Base-by-base conservation (phyloP, 2,888 invertebrate species). In the Aporophyla nigra region DNA sequence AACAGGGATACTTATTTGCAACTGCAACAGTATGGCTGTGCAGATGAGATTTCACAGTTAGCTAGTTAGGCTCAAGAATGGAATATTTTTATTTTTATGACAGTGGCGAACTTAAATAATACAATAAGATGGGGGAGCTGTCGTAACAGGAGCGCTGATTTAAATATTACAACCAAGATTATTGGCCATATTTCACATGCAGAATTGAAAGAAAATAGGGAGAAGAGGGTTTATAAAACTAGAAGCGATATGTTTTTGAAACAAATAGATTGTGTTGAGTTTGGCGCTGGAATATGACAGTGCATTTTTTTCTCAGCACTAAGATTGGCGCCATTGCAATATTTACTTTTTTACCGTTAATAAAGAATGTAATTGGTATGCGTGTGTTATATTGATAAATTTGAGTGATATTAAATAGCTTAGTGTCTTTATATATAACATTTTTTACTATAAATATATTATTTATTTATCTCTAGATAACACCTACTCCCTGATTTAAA, bases 1-100 rank as follows among this genome's bases (percentile, higher is more conserved):
- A 91, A 91, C 89, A 86, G 80, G 86, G 86, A 90, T 92, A 91
- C 90, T 92, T 92, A 93, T 93, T 93, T 91, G 91, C 91, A 92
- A 92, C 87, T 91, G 91, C 91, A 88, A 83, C 83, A 87, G 84
- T 81, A 85, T 88, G 89, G 89, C 88, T 90, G 83, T 91, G 85
- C 89, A 91, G 92, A 93, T 92, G 89, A 87, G 90, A 91, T 93
- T 93, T 93, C 90, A 90, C 90, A 92, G 90, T 90, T 85, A 88
- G 87, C 90, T 91, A 89, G 91, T 92, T 91, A 92, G 83, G 82
- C 74, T 81, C 76, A 86, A 86, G 82, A 83, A 80, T 73, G 68
- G 61, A 80, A 74, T 82, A 82, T 80, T 86, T 74, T 78, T 78
- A 74, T 86, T 84, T 80, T 85, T 86, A 86, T 82, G 84, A 56